Percentiles rank a stretch among this genome's conserved stretches.
Conservation (phyloP, 2,113 vertebrate species). For the Pelmatolapia mariae region DNA sequence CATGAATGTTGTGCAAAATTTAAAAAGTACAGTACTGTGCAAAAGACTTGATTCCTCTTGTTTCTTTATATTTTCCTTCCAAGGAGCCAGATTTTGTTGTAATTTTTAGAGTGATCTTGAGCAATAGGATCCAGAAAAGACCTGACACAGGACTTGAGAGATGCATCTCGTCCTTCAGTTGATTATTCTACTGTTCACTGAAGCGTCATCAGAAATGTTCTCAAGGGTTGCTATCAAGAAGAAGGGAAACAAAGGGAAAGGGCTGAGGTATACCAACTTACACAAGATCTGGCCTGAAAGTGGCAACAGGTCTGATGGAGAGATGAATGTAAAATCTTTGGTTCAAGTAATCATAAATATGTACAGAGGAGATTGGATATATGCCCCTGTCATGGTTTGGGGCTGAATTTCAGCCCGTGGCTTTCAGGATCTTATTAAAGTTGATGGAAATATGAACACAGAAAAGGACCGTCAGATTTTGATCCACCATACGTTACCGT, state of each 20-base stretch:
- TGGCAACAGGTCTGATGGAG: fast-evolving
- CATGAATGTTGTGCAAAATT: neutral
- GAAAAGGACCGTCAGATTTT: neutral
- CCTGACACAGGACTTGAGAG: neutral
- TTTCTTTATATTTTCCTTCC: neutral
- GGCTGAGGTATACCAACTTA: neutral
- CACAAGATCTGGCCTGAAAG: neutral
- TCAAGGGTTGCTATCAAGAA: fast-evolving
- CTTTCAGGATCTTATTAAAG: neutral
- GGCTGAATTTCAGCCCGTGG: fast-evolving
- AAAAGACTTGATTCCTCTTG: fast-evolving
- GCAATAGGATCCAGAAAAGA: neutral
- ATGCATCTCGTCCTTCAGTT: neutral
- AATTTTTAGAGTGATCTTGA: neutral
- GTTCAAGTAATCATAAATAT: neutral
- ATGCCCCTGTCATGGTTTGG: neutral
- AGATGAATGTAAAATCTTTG: neutral
- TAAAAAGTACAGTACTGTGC: neutral
- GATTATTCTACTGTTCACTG: neutral
- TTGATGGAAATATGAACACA: neutral
- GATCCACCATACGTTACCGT: neutral
- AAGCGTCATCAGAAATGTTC: neutral
- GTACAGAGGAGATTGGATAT: neutral
- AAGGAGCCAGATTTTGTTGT: neutral
- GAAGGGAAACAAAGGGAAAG: neutral